These are phyloP conservation scores for Atta colombica DNA, from an alignment of 1,140 invertebrate species.

Conservation along the genomic window DNA sequence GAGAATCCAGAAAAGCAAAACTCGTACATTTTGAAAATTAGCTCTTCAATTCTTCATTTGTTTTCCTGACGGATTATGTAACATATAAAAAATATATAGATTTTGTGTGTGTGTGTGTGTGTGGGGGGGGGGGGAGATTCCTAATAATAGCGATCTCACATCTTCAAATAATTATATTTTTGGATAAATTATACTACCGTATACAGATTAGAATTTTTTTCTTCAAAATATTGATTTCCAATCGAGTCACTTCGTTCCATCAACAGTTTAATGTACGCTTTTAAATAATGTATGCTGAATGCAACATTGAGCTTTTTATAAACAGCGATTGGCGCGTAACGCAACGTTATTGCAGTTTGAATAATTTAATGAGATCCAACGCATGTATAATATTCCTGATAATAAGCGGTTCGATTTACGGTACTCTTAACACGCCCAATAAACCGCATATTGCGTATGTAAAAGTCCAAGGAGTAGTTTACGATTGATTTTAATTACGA, in stretches of 20 bases:
- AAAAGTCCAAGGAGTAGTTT: slow-evolving; percentile 13
- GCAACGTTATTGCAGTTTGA: slow-evolving; percentile 19
- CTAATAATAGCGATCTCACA: neutral
- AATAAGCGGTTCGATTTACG: slow-evolving; percentile 21
- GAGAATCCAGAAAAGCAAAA: neutral
- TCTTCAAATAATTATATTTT: neutral
- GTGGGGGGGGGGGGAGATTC: neutral
- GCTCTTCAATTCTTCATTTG: neutral
- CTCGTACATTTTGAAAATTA: neutral
- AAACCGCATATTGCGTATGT: neutral
- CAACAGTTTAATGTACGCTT: neutral
- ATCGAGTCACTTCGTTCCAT: neutral
- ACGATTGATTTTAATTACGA: slow-evolving; percentile 38
- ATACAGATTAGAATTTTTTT: neutral
- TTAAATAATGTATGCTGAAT: slow-evolving; percentile 22
- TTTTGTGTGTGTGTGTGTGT: neutral
- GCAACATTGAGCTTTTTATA: slow-evolving; percentile 18
- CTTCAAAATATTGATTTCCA: slow-evolving; percentile 22
- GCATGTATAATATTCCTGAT: slow-evolving; percentile 41
- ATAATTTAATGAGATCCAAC: slow-evolving; percentile 46
- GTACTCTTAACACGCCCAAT: slow-evolving; percentile 15
- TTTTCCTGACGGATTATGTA: no score
- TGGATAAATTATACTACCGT: neutral
- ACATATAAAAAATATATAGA: neutral
- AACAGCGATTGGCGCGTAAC: slow-evolving; percentile 12